Base-by-base conservation (phyloP, 2,113 vertebrate species). In the Anhinga rufa region DNA sequence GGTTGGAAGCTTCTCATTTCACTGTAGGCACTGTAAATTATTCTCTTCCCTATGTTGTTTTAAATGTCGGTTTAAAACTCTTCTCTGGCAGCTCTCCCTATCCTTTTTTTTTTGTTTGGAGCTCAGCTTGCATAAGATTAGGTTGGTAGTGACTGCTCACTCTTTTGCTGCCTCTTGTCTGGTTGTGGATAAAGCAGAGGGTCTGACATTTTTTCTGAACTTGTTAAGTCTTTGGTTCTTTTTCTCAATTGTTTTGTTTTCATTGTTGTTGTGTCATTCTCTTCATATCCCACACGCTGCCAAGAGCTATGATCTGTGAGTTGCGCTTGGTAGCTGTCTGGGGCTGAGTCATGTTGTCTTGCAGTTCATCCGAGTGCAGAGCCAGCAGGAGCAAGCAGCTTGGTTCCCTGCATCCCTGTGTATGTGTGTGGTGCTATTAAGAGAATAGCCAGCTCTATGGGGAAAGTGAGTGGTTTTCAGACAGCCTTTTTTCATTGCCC, bases 261-360 rank as follows among this genome's bases (percentile, higher is more conserved):
- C 28, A 26, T 68, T 82, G 87, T 88, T 90, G 58, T 96, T 93
- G 75, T 93, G 80, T 95, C 86, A 82, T 93, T 72, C 70, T 31
- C 21, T 88, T 92, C 61, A 3, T 64, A 14, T 61, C 79, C 69
- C 12, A 4, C 31, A 7, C 9, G 0, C 65, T 93, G 92, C 91
- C 70, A 87, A 66, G 83, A 87, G 83, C 92, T 92, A 6, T 69
- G 75, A 64, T 86, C 61, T 88, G 51, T 44, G 60, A 90, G 86
- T 52, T 94, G 86, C 26, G 8, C 84, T 82, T 76, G 65, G 91
- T 94, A 82, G 93, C 86, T 22, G 72, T 66, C 77, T 94, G 88
- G 69, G 80, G 88, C 92, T 96, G 95, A 95, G 90, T 97, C 96
- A 94, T 82, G 77, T 62, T 92, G 88, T 75, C 76, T 84, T 86